A percentile compares a stretch with the other conserved stretches of the same genome.
Evolutionary conservation across 2,797 vertebrate genomes (phyloP).

Genomic region (Hypotaenidia philippensis): DNA sequence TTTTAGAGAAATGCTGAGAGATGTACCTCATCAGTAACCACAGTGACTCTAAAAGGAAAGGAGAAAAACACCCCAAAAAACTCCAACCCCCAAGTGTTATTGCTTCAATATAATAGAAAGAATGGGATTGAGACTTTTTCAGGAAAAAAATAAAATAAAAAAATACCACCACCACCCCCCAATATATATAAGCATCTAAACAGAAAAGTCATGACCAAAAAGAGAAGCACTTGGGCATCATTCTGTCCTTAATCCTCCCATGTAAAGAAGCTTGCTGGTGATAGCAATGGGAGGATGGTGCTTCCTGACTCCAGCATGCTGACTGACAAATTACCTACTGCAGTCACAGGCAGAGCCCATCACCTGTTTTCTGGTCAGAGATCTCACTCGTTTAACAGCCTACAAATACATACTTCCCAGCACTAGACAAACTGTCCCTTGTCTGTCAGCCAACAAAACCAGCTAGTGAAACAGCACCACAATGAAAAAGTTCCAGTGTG

Average conservation of each 20-base stretch:
- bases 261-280: neutral
- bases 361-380: neutral
- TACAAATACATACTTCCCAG: neutral
- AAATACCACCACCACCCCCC: too few species aligned
- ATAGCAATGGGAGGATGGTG: neutral
- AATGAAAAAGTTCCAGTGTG: neutral
- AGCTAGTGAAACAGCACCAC: neutral
- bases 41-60: neutral
- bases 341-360: neutral
- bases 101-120: neutral
- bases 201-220: neutral
- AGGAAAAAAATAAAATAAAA: neutral
- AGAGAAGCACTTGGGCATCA: neutral
- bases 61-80: neutral
- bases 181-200: neutral
- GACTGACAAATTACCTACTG: neutral
- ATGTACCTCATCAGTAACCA: neutral
- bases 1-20: neutral
- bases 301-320: neutral
- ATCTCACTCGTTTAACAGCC: neutral
- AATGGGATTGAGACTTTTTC: neutral
- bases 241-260: neutral
- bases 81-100: neutral
- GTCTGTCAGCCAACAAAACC: neutral
- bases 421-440: neutral